Evolutionary conservation across 2,797 vertebrate genomes (phyloP), one percentile per base, ranked within the genome.

Genomic region (Pantherophis alleghaniensis): DNA sequence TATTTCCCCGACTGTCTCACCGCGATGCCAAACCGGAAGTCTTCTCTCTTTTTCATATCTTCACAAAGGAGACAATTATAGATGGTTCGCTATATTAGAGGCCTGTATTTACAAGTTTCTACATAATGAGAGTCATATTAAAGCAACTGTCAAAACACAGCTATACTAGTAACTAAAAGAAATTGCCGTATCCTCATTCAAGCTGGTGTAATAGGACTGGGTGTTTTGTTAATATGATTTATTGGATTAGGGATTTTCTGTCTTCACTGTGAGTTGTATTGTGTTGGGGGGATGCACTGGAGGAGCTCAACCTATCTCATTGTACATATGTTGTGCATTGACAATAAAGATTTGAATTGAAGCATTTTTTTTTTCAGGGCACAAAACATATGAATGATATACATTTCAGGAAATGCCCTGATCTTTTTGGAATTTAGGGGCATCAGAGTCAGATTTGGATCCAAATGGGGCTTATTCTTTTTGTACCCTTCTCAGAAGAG

Each of bases 41-140:
- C 42, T 42, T 42, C 3, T 42, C 42, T 42, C 42, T 42, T 42
- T 51, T 79, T 51, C 26, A 7, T 42, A n/a, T 89, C 16, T 83
- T 59, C 32, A 86, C 22, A 7, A 88, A 91, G 42, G 74, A 74
- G 32, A 91, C 59, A 93, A 79, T 32, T 89, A 92, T 60, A 86
- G 88, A 86, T 90, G 37, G 69, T 22, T 69, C 28, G 22, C 56
- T 93, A 83, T 22, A 66, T 57, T 74, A 53, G 37, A 83, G 51
- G 37, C 24, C 69, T 60, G 47, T 37, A 6, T 59, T 63, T 79
- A 57, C 56, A 59, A 60, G 28, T 22, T 88, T 14, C 55, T 53
- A 22, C 88, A 66, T 74, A 92, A 88, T 13, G 32, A 28, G 51
- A 6, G 9, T n/a, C 63, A 88, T 26, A 59, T 79, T 59, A 53